Base-by-base conservation (phyloP, 2,113 vertebrate genomes). In the Balaeniceps rex region DNA sequence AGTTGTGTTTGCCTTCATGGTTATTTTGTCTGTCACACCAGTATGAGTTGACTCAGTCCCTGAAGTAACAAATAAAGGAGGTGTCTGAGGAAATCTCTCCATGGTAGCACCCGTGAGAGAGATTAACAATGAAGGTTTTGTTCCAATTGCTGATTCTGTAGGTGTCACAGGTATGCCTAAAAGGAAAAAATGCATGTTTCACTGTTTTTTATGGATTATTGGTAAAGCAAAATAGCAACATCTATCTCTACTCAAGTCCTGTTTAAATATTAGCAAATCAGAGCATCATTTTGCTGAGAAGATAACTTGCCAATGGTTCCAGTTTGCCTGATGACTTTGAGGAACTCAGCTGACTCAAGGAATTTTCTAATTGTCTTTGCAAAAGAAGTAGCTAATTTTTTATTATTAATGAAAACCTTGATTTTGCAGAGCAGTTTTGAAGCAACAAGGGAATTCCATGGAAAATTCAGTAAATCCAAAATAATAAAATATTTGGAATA, bases 131-230 rank as follows among this genome's bases (percentile, higher is more conserved):
- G 95, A 83, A 80, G 94, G 79, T 24, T 91, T 93, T 54, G 98
- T 98, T 44, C 97, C 98, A 96, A 1, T 83, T 96, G 97, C 97
- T 97, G 97, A 71, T 85, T 97, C 97, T 76, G 96, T 98, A 60
- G 98, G 97, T 38, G 98, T 98, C 87, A 99, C 95, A 55, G 96
- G 97, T 78, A 98, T 96, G 46, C 98, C 98, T 99, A 87, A 63
- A 94, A 96, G 83, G 42, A 97, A 96, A 96, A 64, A 95, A 95
- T 3, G 58, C 22, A 83, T 11, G 5, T 75, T 87, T 89, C 49
- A 88, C 12, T 83, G 31, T 63, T 42, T 71, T 91, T 87, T 36
- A 71, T 38, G 15, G 14, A 42, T 72, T 79, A 91, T 19, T 28
- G 42, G 7, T 72, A 87, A 66, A 93, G n/a, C 34, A 85, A 89